Base-by-base conservation (phyloP, 1,140 invertebrate species). In the Drosophila repleta region DNA sequence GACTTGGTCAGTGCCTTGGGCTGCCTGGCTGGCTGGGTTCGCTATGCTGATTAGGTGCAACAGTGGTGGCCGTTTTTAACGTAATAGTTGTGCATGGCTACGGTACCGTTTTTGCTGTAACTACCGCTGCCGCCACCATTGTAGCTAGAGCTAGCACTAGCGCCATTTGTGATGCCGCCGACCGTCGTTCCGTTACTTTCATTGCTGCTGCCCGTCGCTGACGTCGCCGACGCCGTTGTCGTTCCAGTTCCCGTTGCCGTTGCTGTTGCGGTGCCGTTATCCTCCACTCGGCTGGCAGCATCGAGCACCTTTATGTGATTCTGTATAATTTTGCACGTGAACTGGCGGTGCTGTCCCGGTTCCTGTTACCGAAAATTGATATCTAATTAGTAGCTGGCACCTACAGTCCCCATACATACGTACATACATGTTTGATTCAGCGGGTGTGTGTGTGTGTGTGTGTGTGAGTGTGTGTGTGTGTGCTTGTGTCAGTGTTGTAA, bases 1-100 rank as follows among this genome's bases (percentile, higher is more conserved):
- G 60, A 63, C 46, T 52, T 63, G 60, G 58, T 62, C 58, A 18
- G 15, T 26, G 49, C 41, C 26, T 46, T 24, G 20, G 20, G 52
- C 17, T n/a, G n/a, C n/a, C n/a, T n/a, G n/a, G n/a, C 39, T 55
- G 49, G 39, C 2, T 53, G 43, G 39, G 51, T 24, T 51, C 21
- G 7, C 29, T 51, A n/a, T 37, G 11, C 4, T 17, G 18, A 52
- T 76, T 88, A 88, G 66, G 83, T 88, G 79, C 83, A 88, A 67
- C 83, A 88, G 41, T 88, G 83, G 43, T 88, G 83, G 45, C 83
- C 83, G 10, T 74, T 88, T 26, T 88, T 88, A 57, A 88, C 83
- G 21, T 88, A 88, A 58, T 88, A 88, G 72, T 88, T 88, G 62
- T 88, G 83, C 83, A 88, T 88, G 51, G 76, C 68, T n/a, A 88